Base-by-base conservation (phyloP, 1,140 invertebrate genomes). In the Mylabris phalerata region DNA sequence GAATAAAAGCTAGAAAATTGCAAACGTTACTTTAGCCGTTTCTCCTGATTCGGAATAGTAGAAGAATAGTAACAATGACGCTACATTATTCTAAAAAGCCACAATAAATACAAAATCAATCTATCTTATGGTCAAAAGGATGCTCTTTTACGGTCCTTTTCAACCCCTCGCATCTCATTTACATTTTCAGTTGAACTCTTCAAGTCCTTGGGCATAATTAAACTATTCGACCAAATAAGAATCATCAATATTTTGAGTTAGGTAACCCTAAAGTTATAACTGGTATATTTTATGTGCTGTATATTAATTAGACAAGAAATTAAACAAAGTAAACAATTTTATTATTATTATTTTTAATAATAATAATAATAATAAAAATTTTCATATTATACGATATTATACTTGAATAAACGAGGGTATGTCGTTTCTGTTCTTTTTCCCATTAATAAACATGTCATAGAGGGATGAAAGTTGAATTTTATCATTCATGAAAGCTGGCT, bases 41-140 rank as follows among this genome's bases (percentile, higher is more conserved):
- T 32, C 32, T 56, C 27, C 45, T 43, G 55, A 56, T 48, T 62
- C 59, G 54, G 50, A 62, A 59, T 62, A 62, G 25, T 38, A 44
- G 40, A 55, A 32, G 32, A 32, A 32, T 59, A 62, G 56, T 62
- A 62, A 62, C 60, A 62, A 62, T 62, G 60, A 62, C 60, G 46
- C 60, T 56, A 62, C 60, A 51, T 62, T 62, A 59, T 59, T 59
- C 50, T 43, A 62, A 54, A 55, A 48, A 49, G 40, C 42, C 46
- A 42, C 56, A 50, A 62, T 62, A 62, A 62, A 62, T 62, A 62
- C 55, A 48, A 51, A 58, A 62, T 62, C 60, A 62, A 62, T 62
- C 60, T 48, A 62, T 62, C 60, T 62, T 62, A 51, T 55, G 60
- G 60, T 62, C 60, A 62, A 59, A 54, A 56, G 60, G 55, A 59